These are phyloP conservation scores for Bothrops jararaca DNA, from an alignment of 2,113 vertebrate species.

Conservation along the genomic window DNA sequence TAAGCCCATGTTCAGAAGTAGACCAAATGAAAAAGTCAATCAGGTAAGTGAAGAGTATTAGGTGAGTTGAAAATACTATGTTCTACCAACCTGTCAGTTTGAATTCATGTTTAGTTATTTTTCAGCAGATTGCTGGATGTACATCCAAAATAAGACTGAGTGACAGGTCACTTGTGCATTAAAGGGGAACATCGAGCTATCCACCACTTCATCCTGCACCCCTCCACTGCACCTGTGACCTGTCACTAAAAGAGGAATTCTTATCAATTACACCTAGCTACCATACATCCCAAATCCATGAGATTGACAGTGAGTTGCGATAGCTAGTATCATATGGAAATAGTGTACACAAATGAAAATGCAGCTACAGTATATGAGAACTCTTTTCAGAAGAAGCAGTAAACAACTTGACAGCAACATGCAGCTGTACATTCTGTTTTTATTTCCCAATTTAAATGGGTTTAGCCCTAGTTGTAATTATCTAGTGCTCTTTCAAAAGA, in stretches of 20 bases:
- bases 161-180: not conserved
- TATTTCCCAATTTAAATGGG: not conserved
- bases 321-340: not conserved
- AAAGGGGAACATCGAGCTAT: not conserved
- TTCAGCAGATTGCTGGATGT: not conserved
- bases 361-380: not conserved
- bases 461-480: not conserved
- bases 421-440: not conserved
- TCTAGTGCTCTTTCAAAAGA: not conserved
- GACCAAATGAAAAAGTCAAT: not conserved
- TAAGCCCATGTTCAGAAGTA: not conserved
- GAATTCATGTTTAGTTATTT: not conserved
- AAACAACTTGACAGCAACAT: not conserved
- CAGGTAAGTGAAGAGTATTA: not conserved
- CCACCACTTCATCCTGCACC: not conserved
- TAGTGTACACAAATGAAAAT: not conserved
- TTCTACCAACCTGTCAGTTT: not conserved
- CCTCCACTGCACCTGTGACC: not conserved
- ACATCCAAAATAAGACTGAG: not conserved
- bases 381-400: not conserved
- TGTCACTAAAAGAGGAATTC: not conserved
- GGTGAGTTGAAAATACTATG: not conserved
- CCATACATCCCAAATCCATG: not conserved
- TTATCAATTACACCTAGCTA: not conserved
- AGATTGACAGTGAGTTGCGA: not conserved